Base-by-base conservation (phyloP, 2,113 vertebrate genomes). In the Acanthochromis polyacanthus region DNA sequence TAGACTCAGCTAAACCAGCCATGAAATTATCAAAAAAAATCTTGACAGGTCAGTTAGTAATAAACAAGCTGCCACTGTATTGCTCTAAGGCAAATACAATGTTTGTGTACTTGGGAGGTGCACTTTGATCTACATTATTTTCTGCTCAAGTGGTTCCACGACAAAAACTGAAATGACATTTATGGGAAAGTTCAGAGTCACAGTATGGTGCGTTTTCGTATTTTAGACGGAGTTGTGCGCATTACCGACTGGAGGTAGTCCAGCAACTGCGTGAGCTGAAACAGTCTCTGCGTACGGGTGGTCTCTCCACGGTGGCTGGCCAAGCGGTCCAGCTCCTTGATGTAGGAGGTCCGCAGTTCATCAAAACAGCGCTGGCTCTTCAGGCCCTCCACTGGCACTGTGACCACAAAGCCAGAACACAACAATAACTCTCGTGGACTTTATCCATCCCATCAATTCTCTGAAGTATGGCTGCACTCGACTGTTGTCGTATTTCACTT, bases 231-330 rank as follows among this genome's bases (percentile, higher is more conserved):
- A 40, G 40, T 38, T 65, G 55, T 43, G 65, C 65, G 61, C 71
- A 89, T 96, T 96, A 99, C 97, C 87, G 95, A 95, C 79, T 99
- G 98, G 89, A 99, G 96, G 5, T 96, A 97, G 87, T 99, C 97
- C 93, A 99, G 95, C 89, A 99, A 96, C 89, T 98, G 96, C 50
- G 98, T 99, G 93, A 99, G 97, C 91, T 99, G 97, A 86, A 97
- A 97, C 93, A 99, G 97, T 10, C 98, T 95, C 75, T 96, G 94
- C 14, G 96, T 96, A 71, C 96, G 97, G 91, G 96, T 96, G 91
- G 96, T 95, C 93, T 97, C 97, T 78, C 96, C 95, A 76, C 94
- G 95, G 93, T 95, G 95, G 83, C 96, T 96, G 30, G 96, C 96
- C 91, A 99, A 95, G 36, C 97, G 96, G 87, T 98, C 96, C 30